Conservation (phyloP, 2,113 vertebrate species). For the Coregonus clupeaformis region DNA sequence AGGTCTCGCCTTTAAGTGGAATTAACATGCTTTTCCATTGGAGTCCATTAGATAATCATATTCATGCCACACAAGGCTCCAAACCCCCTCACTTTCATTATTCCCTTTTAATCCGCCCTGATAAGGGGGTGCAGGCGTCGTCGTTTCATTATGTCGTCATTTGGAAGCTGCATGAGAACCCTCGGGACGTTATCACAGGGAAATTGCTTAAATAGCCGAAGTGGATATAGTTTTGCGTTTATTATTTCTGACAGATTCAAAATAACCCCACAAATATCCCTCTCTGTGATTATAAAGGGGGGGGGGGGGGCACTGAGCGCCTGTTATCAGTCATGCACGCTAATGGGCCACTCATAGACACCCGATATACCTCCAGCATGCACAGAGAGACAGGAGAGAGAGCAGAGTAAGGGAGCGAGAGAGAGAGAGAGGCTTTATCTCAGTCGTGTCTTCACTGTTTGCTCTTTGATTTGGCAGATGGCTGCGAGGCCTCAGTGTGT, state of each 20-base stretch:
- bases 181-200: slow-evolving; percentile 67
- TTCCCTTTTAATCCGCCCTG: slow-evolving; percentile 75
- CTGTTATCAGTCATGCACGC: slow-evolving; percentile 67
- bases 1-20: slow-evolving; percentile 72
- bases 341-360: slow-evolving; percentile 70
- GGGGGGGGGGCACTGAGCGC: slow-evolving; percentile 28
- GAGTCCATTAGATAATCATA: slow-evolving; percentile 78
- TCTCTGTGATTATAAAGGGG: slow-evolving; percentile 48
- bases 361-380: slow-evolving; percentile 59
- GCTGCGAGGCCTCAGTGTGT: too few relatives aligned
- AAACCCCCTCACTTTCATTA: slow-evolving; percentile 72
- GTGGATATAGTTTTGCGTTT: slow-evolving; percentile 72
- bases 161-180: slow-evolving; percentile 71
- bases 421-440: slow-evolving; percentile 7
- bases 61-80: slow-evolving; percentile 78
- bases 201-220: slow-evolving; percentile 78
- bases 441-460: not conserved
- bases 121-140: slow-evolving; percentile 65
- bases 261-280: slow-evolving; percentile 71
- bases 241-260: slow-evolving; percentile 75
- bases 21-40: slow-evolving; percentile 73
- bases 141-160: slow-evolving; percentile 77
- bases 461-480: slow-evolving; percentile 8
- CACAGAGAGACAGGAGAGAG: slow-evolving; percentile 1
- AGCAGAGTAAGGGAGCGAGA: not conserved